Evolutionary conservation across 2,797 vertebrate genomes (phyloP).

Genomic region (Uromys caudimaculatus): DNA sequence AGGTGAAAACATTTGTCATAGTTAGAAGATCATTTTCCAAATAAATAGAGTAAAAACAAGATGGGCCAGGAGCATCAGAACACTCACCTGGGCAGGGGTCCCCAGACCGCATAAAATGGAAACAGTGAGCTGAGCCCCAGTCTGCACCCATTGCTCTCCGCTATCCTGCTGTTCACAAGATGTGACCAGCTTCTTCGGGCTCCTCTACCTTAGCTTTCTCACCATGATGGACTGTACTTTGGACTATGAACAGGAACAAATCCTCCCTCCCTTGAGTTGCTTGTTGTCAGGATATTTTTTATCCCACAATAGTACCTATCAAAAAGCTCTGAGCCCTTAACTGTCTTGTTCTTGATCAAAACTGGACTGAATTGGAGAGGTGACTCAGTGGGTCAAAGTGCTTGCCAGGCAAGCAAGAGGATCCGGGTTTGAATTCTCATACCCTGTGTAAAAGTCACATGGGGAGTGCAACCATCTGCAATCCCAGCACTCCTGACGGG

Average conservation of each 20-base stretch:
- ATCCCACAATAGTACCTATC: neutral
- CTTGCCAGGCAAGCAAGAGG: neutral
- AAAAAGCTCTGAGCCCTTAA: neutral
- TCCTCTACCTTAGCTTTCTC: neutral
- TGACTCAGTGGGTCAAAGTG: neutral
- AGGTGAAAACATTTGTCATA: neutral
- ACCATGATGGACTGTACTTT: neutral
- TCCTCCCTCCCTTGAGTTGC: neutral
- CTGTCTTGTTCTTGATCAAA: neutral
- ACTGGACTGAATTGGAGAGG: neutral
- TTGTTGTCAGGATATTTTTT: neutral
- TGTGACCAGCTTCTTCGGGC: neutral
- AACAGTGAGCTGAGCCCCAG: fast-evolving
- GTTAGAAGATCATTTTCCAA: constrained; percentile 18
- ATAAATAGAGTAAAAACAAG: neutral
- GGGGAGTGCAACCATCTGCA: neutral
- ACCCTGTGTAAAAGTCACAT: neutral
- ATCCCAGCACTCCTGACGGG: too few species aligned
- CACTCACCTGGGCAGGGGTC: neutral
- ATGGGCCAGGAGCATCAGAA: neutral
- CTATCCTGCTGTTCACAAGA: neutral
- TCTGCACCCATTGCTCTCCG: neutral
- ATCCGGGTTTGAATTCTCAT: neutral
- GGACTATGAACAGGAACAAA: neutral
- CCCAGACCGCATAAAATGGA: neutral